Conservation (phyloP, 2,888 invertebrate species). For the Lamellibrachia columna region DNA sequence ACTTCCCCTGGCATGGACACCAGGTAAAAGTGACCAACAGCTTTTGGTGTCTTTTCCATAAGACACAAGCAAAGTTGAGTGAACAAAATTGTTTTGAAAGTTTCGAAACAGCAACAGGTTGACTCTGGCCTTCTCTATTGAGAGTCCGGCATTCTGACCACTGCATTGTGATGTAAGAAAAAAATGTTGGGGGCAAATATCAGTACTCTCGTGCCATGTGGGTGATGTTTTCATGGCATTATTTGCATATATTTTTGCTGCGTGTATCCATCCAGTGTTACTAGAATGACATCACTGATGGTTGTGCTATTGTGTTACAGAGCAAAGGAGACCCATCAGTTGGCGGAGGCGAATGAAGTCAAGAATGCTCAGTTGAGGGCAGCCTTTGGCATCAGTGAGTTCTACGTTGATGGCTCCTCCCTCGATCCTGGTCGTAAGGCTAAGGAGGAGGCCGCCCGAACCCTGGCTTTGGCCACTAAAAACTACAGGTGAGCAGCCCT, state of each 20-base stretch:
- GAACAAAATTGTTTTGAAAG: no score
- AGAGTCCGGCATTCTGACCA: no score
- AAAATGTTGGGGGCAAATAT: no score
- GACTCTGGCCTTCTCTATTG: no score
- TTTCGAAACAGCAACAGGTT: no score
- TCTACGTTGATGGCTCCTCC: constrained; percentile 92
- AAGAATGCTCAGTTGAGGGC: constrained; percentile 92
- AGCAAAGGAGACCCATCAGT: constrained; percentile 93
- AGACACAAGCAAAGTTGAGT: no score
- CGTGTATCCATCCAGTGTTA: background rate
- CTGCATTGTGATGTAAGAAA: no score
- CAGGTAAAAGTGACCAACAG: no score
- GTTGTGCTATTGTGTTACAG: constrained; percentile 42
- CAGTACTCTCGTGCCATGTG: no score
- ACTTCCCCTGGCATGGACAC: no score
- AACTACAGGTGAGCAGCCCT: constrained; percentile 30
- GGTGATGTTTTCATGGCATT: no score
- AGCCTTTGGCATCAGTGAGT: constrained; percentile 93
- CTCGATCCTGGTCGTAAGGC: constrained; percentile 66
- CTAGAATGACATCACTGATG: background rate
- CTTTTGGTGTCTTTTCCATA: no score
- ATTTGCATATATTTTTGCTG: background rate
- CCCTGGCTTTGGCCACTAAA: constrained; percentile 37
- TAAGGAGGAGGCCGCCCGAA: constrained; percentile 42
- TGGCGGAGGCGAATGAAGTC: constrained; percentile 94